phyloP scores from a whole-genome alignment of 2,888 invertebrate species.

The Cyclophora albipunctata region DNA sequence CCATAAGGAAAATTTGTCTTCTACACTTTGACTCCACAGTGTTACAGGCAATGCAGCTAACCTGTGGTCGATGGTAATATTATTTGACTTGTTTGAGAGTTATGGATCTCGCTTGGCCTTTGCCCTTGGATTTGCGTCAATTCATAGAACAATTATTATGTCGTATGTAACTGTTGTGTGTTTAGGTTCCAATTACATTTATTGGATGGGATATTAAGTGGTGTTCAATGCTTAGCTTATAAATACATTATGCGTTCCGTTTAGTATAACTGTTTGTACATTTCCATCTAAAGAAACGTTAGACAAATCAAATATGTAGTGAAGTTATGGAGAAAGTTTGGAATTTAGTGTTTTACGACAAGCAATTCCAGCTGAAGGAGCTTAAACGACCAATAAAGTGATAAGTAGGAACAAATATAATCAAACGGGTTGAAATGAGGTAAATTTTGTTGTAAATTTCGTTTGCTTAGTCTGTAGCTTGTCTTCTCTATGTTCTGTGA shows the following conservation, averaged over 20 bases:
- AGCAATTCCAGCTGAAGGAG: constrained; percentile 8
- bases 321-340: constrained; percentile 6
- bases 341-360: constrained; percentile 11
- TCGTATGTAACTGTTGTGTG: constrained; percentile 35
- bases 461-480: too few species aligned
- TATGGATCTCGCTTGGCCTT: constrained; percentile 58
- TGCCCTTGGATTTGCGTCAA: constrained; percentile 61
- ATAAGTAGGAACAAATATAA: background rate
- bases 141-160: constrained; percentile 56
- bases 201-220: background rate
- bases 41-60: too few species aligned
- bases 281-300: too few species aligned
- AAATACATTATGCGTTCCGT: too few species aligned
- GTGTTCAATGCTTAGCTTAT: too few species aligned
- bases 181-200: background rate
- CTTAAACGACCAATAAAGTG: constrained; percentile 9
- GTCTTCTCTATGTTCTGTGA: too few species aligned
- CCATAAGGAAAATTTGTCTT: constrained; percentile 1
- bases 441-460: too few species aligned
- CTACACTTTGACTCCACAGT: constrained; percentile 8
- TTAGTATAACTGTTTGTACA: too few species aligned
- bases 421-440: too few species aligned
- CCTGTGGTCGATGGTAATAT: constrained; percentile 35
- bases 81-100: constrained; percentile 40
- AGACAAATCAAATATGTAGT: too few species aligned